Evolutionary conservation across 2,888 invertebrate species (phyloP).

Genomic region (Tinea semifulvella): DNA sequence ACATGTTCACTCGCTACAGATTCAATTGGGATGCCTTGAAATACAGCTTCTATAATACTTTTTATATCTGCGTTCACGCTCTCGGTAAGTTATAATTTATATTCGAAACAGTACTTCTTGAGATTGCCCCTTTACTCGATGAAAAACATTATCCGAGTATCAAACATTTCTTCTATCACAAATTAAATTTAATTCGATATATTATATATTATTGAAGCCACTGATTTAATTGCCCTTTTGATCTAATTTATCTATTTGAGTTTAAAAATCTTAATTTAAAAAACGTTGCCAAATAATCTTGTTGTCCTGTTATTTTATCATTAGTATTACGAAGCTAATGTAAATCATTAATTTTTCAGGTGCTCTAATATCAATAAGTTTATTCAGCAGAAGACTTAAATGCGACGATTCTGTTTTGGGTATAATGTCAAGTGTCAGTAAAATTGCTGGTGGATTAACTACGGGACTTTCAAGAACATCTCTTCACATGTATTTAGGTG

Average conservation of each 20-base stretch:
- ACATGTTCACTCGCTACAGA: slow-evolving; percentile 50
- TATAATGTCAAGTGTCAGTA: slow-evolving; percentile 44
- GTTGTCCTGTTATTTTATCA: background rate
- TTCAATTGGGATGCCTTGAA: slow-evolving; percentile 61
- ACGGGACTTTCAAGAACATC: slow-evolving; percentile 40
- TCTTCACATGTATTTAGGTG: slow-evolving; percentile 48
- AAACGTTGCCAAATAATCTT: too few species aligned
- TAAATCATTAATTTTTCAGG: too few species aligned
- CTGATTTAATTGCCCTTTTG: too few species aligned
- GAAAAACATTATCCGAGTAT: too few species aligned
- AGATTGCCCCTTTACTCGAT: too few species aligned
- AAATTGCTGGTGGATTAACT: slow-evolving; percentile 36
- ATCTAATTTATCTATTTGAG: too few species aligned
- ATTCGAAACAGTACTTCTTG: too few species aligned
- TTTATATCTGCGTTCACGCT: slow-evolving; percentile 42
- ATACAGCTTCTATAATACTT: slow-evolving; percentile 53
- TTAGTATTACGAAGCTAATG: too few species aligned
- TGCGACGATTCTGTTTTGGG: slow-evolving; percentile 51
- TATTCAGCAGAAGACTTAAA: slow-evolving; percentile 44
- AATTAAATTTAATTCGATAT: too few species aligned
- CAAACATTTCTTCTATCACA: too few species aligned
- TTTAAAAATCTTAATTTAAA: too few species aligned
- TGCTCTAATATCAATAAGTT: slow-evolving; percentile 46
- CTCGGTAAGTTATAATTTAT: slow-evolving; percentile 44
- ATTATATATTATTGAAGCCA: too few species aligned